phyloP scores from a whole-genome alignment of 2,113 vertebrate species.

The Pterocles gutturalis region DNA sequence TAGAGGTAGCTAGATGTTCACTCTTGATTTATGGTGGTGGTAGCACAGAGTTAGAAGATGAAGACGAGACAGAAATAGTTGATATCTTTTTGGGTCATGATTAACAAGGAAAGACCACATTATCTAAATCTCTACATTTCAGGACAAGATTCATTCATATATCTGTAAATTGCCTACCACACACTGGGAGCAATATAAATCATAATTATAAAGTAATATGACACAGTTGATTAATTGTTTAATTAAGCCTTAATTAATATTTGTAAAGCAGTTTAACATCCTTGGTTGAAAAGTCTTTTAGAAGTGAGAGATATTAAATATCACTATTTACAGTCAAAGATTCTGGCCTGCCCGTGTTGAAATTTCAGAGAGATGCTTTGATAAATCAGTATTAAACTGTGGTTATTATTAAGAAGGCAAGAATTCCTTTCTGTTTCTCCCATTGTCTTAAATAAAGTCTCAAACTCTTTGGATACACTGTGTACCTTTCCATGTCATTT shows the following conservation, averaged over 20 bases:
- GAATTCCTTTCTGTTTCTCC: not conserved
- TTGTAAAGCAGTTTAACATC: conserved; percentile 71
- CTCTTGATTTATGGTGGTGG: not conserved
- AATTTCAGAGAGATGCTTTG: conserved; percentile 19
- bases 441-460: not conserved
- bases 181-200: conserved; percentile 59
- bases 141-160: conserved; percentile 38
- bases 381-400: conserved; percentile 30
- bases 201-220: conserved; percentile 68
- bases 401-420: not conserved
- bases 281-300: conserved; percentile 38
- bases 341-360: not conserved
- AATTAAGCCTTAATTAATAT: conserved; percentile 75
- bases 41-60: not conserved
- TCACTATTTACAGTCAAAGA: conserved; percentile 45
- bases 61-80: conserved; percentile 7
- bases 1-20: not conserved
- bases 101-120: conserved; percentile 29
- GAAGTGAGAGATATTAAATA: conserved; percentile 38
- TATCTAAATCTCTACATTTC: conserved; percentile 56
- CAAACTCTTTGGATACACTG: not conserved
- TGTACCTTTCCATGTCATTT: not conserved
- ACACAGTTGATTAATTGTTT: conserved; percentile 71
- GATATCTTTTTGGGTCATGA: not conserved
- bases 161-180: conserved; percentile 57